Evolutionary conservation across 1,140 invertebrate species (phyloP), one percentile per base, ranked within the genome.

Genomic region (Drosophila miranda): DNA sequence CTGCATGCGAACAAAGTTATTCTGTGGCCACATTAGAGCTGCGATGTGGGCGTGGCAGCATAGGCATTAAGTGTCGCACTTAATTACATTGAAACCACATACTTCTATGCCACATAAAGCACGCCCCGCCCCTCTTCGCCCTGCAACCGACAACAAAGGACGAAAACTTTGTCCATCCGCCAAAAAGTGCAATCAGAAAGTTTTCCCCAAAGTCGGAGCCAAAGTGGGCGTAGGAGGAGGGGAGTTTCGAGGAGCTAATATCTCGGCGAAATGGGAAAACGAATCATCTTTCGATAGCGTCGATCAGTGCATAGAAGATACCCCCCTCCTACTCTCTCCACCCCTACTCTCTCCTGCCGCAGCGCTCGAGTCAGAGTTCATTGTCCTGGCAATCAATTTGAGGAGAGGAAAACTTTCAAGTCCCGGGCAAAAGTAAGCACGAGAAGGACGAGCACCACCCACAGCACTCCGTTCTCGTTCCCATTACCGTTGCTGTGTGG

Each of bases 11-110:
- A n/a, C n/a, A n/a, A n/a, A n/a, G n/a, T n/a, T n/a, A n/a, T 58
- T 72, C 60, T 78, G 74, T 50, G 60, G 74, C 38, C 28, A 64
- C 71, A 78, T 71, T 77, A 59, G 74, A 62, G 58, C 45, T 48
- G 53, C 45, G 56, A 53, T 38, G 55, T 56, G 53, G 42, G 34
- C 34, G 34, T 13, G 34, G 11, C 34, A 13, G 26, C 59, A 48
- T 48, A 34, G 38, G 54, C 16, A 67, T 58, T 68, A 61, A 68
- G 63, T 75, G 71, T 69, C 43, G 49, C 44, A 57, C 63, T 75
- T 75, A 75, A 75, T 75, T 76, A 76, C 53, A 69, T 46, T 46
- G 42, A 66, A 45, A 75, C 54, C 61, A 38, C 68, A 56, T 23
- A n/a, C 57, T 34, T 38, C 6, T 13, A 30, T n/a, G 19, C 19